Conservation (phyloP, 2,797 vertebrate species). For the Bradypodion pumilum region DNA sequence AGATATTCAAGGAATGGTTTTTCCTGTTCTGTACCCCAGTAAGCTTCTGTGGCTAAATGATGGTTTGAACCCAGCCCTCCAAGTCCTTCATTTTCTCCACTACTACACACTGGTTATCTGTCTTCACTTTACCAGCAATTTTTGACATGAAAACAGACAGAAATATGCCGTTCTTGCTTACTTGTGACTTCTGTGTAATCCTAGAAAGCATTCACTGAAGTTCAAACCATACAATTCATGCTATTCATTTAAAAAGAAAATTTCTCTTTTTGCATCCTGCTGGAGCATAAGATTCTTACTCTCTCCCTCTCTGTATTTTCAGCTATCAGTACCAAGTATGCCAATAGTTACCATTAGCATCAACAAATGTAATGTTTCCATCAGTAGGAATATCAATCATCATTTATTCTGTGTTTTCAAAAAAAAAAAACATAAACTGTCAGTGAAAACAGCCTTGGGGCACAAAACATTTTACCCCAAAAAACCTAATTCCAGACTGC, state of each 20-base stretch:
- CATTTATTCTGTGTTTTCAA: slow-evolving; percentile 21
- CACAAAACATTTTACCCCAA: slow-evolving; percentile 7
- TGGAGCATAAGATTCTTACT: background rate
- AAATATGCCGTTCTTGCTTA: background rate
- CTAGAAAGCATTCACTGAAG: background rate
- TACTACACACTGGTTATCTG: too few species aligned
- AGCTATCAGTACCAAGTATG: background rate
- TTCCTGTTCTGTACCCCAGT: too few species aligned
- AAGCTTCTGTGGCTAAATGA: too few species aligned
- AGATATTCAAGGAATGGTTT: too few species aligned
- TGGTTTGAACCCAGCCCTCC: too few species aligned
- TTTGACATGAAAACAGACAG: background rate
- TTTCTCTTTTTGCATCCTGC: background rate
- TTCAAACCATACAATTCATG: background rate
- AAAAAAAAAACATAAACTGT: slow-evolving; percentile 36
- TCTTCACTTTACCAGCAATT: background rate
- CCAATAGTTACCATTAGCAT: slow-evolving; percentile 10
- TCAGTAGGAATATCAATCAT: slow-evolving; percentile 28
- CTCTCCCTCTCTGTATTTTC: background rate
- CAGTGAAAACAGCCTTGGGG: background rate
- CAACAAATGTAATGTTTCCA: background rate
- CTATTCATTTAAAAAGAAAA: background rate
- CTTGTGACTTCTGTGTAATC: background rate
- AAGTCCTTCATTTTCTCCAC: too few species aligned
- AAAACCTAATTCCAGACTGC: slow-evolving; percentile 25